These are phyloP conservation scores for Megalops cyprinoides DNA, from an alignment of 2,797 vertebrate species.

Conservation along the genomic window DNA sequence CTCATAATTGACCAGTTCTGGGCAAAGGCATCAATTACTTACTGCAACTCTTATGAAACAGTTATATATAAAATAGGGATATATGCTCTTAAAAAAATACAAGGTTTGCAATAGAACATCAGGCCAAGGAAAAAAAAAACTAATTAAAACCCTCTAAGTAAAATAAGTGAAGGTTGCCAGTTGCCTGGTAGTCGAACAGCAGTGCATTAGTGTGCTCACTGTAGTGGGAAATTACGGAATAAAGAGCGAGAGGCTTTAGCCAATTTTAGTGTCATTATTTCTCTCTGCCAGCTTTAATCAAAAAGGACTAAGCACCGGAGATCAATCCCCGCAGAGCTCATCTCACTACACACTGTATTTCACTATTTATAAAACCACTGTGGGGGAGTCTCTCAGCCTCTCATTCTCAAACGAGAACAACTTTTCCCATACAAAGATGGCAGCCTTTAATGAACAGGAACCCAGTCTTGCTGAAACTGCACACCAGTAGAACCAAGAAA, in stretches of 20 bases:
- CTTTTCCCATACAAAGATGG: neutral
- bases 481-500: too few species aligned
- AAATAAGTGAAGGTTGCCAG: neutral
- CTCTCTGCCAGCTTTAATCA: neutral
- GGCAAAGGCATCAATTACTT: slow-evolving; percentile 15
- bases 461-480: too few species aligned
- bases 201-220: slow-evolving; percentile 5
- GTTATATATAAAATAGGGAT: slow-evolving; percentile 8
- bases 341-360: neutral
- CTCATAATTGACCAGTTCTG: slow-evolving; percentile 5
- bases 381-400: too few species aligned
- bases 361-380: neutral
- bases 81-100: neutral
- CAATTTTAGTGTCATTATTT: neutral
- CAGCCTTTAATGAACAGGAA: too few species aligned
- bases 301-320: neutral
- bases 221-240: neutral
- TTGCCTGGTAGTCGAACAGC: neutral
- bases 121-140: neutral
- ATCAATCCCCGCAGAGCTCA: neutral
- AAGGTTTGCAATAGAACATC: neutral
- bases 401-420: neutral
- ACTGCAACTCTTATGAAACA: slow-evolving; percentile 7
- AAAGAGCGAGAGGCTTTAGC: neutral
- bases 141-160: slow-evolving; percentile 3